These are phyloP conservation scores for Caenorhabditis parvicauda DNA, from an alignment of 2,888 invertebrate genomes.

Conservation along the genomic window DNA sequence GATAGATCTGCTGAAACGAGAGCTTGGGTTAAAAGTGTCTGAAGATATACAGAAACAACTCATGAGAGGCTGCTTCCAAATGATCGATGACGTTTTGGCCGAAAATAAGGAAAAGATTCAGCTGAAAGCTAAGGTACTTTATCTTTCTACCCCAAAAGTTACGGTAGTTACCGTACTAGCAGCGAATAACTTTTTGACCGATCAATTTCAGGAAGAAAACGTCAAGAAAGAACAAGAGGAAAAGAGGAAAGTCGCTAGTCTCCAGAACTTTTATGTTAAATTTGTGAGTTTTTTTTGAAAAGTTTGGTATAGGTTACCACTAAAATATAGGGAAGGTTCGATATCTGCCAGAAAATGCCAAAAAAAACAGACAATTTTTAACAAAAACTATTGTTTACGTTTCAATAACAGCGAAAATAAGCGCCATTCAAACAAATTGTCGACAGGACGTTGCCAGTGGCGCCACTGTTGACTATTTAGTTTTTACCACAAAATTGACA, in stretches of 20 bases:
- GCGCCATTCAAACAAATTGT: too few relatives aligned
- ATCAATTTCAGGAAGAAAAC: too few relatives aligned
- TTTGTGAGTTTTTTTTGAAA: conserved; percentile 7
- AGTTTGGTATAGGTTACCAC: background rate
- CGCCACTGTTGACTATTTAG: too few relatives aligned
- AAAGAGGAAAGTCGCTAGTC: conserved; percentile 7
- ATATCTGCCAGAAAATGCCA: background rate
- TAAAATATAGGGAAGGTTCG: background rate
- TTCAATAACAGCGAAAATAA: too few relatives aligned
- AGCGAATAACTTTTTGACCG: background rate
- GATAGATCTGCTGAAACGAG: background rate
- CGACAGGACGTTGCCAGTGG: too few relatives aligned
- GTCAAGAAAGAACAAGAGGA: conserved; percentile 18
- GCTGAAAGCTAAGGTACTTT: too few relatives aligned
- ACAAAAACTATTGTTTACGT: too few relatives aligned
- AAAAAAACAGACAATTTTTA: too few relatives aligned
- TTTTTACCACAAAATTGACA: too few relatives aligned
- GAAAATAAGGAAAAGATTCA: conserved; percentile 3
- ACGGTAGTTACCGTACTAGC: background rate
- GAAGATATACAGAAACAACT: conserved; percentile 15
- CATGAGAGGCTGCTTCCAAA: conserved; percentile 4
- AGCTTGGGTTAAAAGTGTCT: conserved; percentile 7
- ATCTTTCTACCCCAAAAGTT: too few relatives aligned
- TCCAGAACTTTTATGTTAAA: conserved; percentile 5
- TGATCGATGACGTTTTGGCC: conserved; percentile 7